Conservation (phyloP, 53 echinoderm and acorn worm genomes). For the Apostichopus leukothele region DNA sequence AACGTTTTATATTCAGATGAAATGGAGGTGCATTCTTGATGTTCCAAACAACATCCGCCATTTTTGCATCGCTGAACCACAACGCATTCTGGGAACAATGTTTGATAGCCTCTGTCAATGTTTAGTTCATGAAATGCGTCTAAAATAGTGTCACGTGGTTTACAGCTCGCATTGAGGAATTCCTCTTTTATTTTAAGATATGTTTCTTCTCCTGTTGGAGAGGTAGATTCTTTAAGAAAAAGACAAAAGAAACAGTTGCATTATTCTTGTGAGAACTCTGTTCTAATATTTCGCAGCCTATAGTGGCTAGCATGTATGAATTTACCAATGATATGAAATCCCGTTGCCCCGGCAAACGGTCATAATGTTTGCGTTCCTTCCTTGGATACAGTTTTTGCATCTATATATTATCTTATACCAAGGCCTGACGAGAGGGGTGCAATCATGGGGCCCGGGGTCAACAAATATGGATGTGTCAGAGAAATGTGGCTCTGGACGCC, state of each 20-base stretch:
- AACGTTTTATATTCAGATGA: conserved; percentile 59
- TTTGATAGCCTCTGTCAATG: conserved; percentile 70
- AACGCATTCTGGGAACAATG: conserved; percentile 76
- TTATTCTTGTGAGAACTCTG: too few species aligned
- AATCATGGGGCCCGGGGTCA: too few species aligned
- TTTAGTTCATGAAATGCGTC: conserved; percentile 78
- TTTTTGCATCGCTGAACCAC: conserved; percentile 77
- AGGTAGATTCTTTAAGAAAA: neutral
- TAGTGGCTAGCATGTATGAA: too few species aligned
- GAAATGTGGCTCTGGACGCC: too few species aligned
- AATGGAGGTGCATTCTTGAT: conserved; percentile 71
- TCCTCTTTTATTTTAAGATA: conserved; percentile 47
- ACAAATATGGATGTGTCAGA: too few species aligned
- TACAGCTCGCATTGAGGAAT: conserved; percentile 62
- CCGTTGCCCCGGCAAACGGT: too few species aligned
- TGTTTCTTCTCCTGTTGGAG: neutral
- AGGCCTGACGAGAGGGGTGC: too few species aligned
- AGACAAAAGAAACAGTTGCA: neutral
- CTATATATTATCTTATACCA: too few species aligned
- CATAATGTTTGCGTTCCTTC: too few species aligned
- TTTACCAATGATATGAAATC: too few species aligned
- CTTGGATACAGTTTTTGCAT: too few species aligned
- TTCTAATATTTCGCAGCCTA: too few species aligned
- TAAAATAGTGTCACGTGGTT: conserved; percentile 83
- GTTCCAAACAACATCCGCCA: conserved; percentile 87